A percentile compares a stretch with the other conserved stretches of the same genome.
These are phyloP conservation scores for Oryzias javanicus DNA, from an alignment of 2,113 vertebrate species.

Conservation along the genomic window DNA sequence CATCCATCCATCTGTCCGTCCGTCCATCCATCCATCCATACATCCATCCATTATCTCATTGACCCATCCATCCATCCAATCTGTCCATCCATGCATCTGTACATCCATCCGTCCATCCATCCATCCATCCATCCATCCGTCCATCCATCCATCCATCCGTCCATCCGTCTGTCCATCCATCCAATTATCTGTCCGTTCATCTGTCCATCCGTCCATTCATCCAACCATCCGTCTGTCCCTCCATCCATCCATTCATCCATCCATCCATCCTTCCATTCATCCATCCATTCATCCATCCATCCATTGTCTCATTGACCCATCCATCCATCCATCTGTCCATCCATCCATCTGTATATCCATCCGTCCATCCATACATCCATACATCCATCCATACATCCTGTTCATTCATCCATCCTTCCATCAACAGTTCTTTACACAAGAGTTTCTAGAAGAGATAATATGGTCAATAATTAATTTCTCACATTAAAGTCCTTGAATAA, in stretches of 20 bases:
- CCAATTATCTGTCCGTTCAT: constrained; percentile 1
- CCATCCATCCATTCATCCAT: constrained; percentile 5
- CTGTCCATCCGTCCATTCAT: background rate
- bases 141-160: constrained; percentile 2
- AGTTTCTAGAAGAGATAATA: constrained; percentile 5
- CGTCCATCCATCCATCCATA: constrained; percentile 3
- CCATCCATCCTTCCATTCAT: constrained; percentile 5
- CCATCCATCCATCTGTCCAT: too few species aligned
- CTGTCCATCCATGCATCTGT: background rate
- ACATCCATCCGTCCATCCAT: constrained; percentile 13
- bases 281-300: too few species aligned
- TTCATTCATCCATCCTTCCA: constrained; percentile 2
- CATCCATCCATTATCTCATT: constrained; percentile 1
- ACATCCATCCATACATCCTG: too few species aligned
- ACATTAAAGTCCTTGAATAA: constrained; percentile 44
- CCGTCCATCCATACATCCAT: too few species aligned
- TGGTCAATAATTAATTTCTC: constrained; percentile 53
- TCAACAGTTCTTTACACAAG: background rate
- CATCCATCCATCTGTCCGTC: too few species aligned
- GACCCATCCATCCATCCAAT: constrained; percentile 4
- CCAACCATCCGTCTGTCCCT: constrained; percentile 9
- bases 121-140: constrained; percentile 5
- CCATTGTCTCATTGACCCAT: too few species aligned
- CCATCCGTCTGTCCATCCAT: constrained; percentile 5
- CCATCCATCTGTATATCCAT: too few species aligned